Evolutionary conservation across 2,888 invertebrate species (phyloP).

Genomic region (Drosophila acutilabella): DNA sequence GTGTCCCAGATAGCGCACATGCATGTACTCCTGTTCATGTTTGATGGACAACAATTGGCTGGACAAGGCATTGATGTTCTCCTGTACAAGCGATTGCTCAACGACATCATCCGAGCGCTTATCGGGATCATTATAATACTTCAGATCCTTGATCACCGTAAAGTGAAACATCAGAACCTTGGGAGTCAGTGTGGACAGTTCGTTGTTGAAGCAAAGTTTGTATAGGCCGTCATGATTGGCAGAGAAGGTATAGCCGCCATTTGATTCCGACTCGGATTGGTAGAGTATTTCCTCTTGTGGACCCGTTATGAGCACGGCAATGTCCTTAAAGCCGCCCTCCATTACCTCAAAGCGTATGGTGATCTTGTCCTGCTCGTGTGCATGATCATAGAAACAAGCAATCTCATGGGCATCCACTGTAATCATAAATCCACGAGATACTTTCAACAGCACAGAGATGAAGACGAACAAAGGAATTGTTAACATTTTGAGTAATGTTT

Average conservation of each 20-base stretch:
- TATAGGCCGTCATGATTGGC: constrained; percentile 46
- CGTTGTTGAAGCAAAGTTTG: constrained; percentile 63
- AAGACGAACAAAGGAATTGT: constrained; percentile 1
- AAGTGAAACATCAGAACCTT: constrained; percentile 71
- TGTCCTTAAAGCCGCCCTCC: constrained; percentile 71
- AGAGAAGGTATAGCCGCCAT: constrained; percentile 62
- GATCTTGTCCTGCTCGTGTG: constrained; percentile 46
- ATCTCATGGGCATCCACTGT: constrained; percentile 69
- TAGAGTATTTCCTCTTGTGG: constrained; percentile 40
- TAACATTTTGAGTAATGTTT: constrained; percentile 36
- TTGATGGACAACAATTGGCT: constrained; percentile 41
- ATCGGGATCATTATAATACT: constrained; percentile 36
- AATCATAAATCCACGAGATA: constrained; percentile 43
- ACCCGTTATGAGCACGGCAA: constrained; percentile 46
- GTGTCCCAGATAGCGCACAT: constrained; percentile 61
- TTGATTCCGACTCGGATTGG: constrained; percentile 39
- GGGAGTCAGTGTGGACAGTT: constrained; percentile 61
- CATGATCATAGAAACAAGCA: constrained; percentile 62
- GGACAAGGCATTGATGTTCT: constrained; percentile 48
- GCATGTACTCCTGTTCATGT: constrained; percentile 73
- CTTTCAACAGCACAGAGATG: not conserved
- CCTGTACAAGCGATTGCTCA: constrained; percentile 57
- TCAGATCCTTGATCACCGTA: constrained; percentile 38
- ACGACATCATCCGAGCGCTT: constrained; percentile 56
- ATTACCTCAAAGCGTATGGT: constrained; percentile 65